phyloP scores from a whole-genome alignment of 2,797 vertebrate genomes.

The Intellagama lesueurii region DNA sequence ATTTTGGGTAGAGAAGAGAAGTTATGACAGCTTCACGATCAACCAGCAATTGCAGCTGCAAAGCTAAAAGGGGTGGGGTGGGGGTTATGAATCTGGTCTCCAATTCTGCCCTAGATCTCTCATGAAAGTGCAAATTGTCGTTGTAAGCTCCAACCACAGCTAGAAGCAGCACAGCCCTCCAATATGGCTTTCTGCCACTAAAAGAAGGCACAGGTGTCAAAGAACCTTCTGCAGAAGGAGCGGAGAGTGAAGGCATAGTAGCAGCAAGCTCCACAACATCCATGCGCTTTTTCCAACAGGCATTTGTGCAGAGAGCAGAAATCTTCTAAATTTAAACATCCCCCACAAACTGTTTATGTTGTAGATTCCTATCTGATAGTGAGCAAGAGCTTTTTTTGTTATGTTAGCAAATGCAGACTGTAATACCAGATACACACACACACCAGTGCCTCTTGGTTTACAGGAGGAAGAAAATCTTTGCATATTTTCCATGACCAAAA shows the following conservation, averaged over 20 bases:
- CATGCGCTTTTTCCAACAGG: neutral
- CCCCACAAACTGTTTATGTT: constrained; percentile 12
- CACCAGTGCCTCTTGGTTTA: neutral
- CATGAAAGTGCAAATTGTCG: too few relatives aligned
- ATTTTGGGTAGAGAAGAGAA: neutral
- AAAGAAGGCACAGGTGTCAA: neutral
- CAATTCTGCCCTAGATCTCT: neutral
- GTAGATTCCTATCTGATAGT: constrained; percentile 9
- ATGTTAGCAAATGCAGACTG: constrained; percentile 11
- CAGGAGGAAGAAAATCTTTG: constrained; percentile 3
- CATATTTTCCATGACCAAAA: constrained; percentile 24
- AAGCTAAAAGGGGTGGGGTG: too few relatives aligned
- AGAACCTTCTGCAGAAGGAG: neutral
- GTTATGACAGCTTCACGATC: neutral
- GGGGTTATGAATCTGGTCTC: too few relatives aligned
- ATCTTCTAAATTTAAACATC: constrained; percentile 25
- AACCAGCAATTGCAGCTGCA: neutral
- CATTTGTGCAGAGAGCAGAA: neutral
- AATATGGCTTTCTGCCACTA: neutral
- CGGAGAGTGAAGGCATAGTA: neutral
- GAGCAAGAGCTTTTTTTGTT: constrained; percentile 27
- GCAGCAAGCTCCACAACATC: neutral
- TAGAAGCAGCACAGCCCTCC: neutral
- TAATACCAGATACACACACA: neutral
- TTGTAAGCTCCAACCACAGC: neutral